Percentiles rank a stretch among this genome's conserved stretches.
phyloP scores from a whole-genome alignment of 2,797 vertebrate species.

The Onychomys torridus region DNA sequence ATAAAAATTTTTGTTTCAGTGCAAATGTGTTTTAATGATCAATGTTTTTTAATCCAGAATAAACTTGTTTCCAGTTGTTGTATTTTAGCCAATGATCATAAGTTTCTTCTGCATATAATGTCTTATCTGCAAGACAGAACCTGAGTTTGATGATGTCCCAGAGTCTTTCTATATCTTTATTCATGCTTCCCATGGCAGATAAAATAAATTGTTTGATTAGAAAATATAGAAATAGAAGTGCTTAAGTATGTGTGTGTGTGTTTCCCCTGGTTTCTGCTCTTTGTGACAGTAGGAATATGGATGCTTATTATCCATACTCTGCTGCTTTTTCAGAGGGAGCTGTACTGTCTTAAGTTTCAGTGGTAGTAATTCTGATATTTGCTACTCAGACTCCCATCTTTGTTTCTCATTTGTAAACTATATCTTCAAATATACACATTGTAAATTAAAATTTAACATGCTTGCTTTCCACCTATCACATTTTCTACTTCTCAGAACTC shows the following conservation, averaged over 20 bases:
- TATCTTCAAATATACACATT: neutral
- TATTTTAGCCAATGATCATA: slow-evolving; percentile 21
- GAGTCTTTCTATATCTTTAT: neutral
- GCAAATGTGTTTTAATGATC: slow-evolving; percentile 19
- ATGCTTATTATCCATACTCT: neutral
- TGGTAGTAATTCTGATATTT: neutral
- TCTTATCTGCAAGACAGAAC: neutral
- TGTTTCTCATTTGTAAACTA: neutral
- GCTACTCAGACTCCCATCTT: neutral
- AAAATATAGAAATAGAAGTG: slow-evolving; percentile 7
- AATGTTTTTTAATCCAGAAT: neutral
- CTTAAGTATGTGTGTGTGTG: neutral
- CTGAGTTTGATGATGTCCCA: neutral
- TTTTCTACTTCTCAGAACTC: neutral
- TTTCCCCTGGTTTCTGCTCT: neutral
- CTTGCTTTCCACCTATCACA: neutral
- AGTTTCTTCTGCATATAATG: neutral
- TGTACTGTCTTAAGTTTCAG: neutral
- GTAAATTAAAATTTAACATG: neutral
- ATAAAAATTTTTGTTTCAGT: neutral
- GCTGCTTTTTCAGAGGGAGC: neutral
- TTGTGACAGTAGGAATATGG: neutral
- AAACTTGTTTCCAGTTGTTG: slow-evolving; percentile 28
- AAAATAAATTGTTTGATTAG: neutral
- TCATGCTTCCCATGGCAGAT: neutral